Evolutionary conservation across 2,113 vertebrate genomes (phyloP).

Genomic region (human (Homo sapiens)): DNA sequence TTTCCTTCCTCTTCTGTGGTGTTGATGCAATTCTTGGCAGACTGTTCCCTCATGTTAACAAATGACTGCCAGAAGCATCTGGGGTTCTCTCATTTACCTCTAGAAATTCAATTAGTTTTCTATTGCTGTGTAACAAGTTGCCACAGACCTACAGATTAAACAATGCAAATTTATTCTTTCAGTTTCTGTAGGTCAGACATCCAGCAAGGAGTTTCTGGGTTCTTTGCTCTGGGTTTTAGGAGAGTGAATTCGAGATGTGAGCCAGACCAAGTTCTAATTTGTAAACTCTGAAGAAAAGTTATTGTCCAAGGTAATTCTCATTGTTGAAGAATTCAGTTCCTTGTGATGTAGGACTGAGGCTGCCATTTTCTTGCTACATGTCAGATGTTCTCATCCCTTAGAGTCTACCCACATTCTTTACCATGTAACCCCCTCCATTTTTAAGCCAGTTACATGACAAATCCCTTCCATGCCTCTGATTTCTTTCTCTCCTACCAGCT

Average conservation of each 20-base stretch:
- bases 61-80: background rate
- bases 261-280: background rate
- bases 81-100: background rate
- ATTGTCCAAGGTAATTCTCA: background rate
- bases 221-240: background rate
- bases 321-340: background rate
- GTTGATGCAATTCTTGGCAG: background rate
- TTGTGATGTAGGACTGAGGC: no score
- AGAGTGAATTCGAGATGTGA: background rate
- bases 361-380: background rate
- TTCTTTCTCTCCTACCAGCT: background rate
- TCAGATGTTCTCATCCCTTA: background rate
- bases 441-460: background rate
- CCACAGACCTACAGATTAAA: background rate
- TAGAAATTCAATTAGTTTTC: conserved; percentile 16
- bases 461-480: background rate
- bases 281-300: background rate
- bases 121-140: background rate
- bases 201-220: background rate
- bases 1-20: background rate
- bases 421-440: background rate
- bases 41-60: background rate
- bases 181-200: conserved; percentile 3
- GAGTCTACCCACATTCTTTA: background rate
- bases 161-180: background rate